Percentiles rank a stretch among this genome's conserved stretches.
These are phyloP conservation scores for Dendropsophus ebraccatus DNA, from an alignment of 2,113 vertebrate species.

Conservation along the genomic window DNA sequence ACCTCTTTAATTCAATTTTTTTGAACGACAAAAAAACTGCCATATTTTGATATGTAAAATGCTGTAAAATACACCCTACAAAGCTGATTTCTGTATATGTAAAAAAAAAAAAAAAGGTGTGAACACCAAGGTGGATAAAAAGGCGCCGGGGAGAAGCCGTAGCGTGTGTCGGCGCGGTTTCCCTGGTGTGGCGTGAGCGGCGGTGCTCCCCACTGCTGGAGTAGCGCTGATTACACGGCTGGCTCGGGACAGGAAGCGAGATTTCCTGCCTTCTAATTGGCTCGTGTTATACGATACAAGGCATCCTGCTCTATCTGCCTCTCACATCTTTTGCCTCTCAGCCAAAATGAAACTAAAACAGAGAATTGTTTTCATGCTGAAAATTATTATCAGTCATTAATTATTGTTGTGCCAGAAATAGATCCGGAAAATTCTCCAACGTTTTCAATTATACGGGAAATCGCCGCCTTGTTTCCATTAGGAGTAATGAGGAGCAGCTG, in stretches of 20 bases:
- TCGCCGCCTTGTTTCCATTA: constrained; percentile 4
- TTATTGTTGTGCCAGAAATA: constrained; percentile 33
- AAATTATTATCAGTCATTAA: constrained; percentile 23
- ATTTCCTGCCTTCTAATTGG: neutral
- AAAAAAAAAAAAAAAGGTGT: too few species aligned
- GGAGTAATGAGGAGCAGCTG: neutral
- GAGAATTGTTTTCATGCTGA: constrained; percentile 3
- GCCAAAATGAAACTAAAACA: constrained; percentile 22
- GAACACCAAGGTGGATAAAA: too few species aligned
- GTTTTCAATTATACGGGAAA: neutral
- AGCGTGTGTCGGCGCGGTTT: too few species aligned
- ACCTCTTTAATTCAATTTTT: too few species aligned
- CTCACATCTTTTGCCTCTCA: constrained; percentile 3
- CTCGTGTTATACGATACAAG: neutral
- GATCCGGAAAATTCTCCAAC: neutral
- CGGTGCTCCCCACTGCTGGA: neutral
- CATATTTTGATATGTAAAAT: too few species aligned
- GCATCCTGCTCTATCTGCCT: neutral
- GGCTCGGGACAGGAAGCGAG: neutral
- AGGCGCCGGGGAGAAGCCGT: too few species aligned
- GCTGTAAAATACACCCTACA: too few species aligned
- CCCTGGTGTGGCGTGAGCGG: neutral
- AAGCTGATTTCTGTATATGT: too few species aligned
- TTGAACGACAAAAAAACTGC: too few species aligned
- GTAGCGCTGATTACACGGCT: neutral